A percentile compares a stretch with the other conserved stretches of the same genome.
Evolutionary conservation across 2,888 invertebrate genomes (phyloP).

Genomic region (Cephus sareptanus): DNA sequence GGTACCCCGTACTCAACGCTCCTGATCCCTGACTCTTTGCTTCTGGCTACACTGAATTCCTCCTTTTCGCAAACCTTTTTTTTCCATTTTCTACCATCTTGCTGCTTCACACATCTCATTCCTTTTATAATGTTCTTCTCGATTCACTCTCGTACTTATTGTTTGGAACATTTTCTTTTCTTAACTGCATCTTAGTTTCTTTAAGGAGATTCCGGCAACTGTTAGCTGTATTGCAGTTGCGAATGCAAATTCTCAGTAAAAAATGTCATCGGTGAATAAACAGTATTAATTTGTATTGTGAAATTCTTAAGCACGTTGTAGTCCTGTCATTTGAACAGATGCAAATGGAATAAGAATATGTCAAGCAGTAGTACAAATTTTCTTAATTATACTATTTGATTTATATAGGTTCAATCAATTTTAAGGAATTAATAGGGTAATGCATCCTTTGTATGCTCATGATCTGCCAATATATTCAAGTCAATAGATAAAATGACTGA

Average conservation of each 20-base stretch:
- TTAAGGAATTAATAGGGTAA: no score
- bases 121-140: not conserved
- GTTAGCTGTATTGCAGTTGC: not conserved
- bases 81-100: conserved; percentile 4
- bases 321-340: no score
- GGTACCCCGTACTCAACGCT: not conserved
- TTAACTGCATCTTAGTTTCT: not conserved
- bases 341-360: no score
- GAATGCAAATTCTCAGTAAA: not conserved
- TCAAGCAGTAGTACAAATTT: no score
- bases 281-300: not conserved
- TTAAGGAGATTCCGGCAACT: not conserved
- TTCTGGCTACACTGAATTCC: not conserved
- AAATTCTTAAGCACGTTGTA: no score
- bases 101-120: not conserved
- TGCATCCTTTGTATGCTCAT: no score
- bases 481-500: not conserved
- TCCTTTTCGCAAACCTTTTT: not conserved
- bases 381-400: no score
- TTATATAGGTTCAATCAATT: no score
- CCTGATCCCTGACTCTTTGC: not conserved
- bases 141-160: not conserved
- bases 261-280: not conserved
- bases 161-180: not conserved
- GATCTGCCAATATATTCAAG: not conserved